Evolutionary conservation across 2,797 vertebrate genomes (phyloP).

Genomic region (Eulemur albifrons): DNA sequence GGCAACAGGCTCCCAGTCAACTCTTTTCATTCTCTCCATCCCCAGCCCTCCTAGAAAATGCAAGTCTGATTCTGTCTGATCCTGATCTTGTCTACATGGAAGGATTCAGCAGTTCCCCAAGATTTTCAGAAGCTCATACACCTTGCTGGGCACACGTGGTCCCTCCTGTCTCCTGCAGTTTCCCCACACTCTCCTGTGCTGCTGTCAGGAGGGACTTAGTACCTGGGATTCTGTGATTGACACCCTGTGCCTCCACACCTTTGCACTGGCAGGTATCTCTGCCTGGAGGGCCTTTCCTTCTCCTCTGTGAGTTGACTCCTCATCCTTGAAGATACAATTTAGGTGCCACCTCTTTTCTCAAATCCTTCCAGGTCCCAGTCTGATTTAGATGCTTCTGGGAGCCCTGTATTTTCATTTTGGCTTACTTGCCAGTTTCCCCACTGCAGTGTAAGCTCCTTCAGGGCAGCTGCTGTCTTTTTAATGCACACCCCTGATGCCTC

Average conservation of each 20-base stretch:
- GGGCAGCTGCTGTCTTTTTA: neutral
- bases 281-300: neutral
- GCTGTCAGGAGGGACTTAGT: neutral
- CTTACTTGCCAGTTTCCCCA: neutral
- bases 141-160: neutral
- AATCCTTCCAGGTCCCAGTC: neutral
- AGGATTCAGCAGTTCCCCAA: slow-evolving; percentile 1
- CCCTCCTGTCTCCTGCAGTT: neutral
- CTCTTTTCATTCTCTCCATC: neutral
- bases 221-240: neutral
- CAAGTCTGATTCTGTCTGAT: neutral
- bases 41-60: slow-evolving; percentile 3
- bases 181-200: neutral
- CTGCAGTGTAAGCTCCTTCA: neutral
- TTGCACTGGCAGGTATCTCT: neutral
- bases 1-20: neutral
- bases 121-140: neutral
- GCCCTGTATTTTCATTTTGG: neutral
- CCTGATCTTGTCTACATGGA: neutral
- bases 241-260: neutral
- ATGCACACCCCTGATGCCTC: neutral
- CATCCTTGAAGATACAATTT: neutral
- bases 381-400: neutral
- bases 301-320: neutral
- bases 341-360: neutral